Evolutionary conservation across 1,140 invertebrate genomes (phyloP).

Genomic region (Tenebrio molitor): DNA sequence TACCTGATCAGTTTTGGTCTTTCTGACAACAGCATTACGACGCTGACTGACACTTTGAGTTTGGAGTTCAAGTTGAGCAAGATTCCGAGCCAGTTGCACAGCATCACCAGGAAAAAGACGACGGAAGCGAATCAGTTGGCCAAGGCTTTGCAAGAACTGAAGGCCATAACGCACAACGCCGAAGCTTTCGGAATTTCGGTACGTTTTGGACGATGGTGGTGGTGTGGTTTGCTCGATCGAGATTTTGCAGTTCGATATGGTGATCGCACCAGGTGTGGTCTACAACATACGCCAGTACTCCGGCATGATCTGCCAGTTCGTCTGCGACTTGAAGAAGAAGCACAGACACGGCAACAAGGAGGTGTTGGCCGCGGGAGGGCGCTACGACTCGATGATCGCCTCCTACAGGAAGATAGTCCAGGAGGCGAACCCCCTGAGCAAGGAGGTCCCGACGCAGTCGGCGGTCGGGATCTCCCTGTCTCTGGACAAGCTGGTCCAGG

Average conservation of each 20-base stretch:
- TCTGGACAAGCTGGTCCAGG: slow-evolving; percentile 77
- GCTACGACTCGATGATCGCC: slow-evolving; percentile 68
- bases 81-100: slow-evolving; percentile 73
- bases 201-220: slow-evolving; percentile 55
- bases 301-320: slow-evolving; percentile 81
- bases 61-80: slow-evolving; percentile 78
- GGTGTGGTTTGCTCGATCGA: not conserved
- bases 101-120: slow-evolving; percentile 74
- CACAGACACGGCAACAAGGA: slow-evolving; percentile 68
- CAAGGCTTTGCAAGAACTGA: slow-evolving; percentile 80
- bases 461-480: slow-evolving; percentile 84
- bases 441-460: slow-evolving; percentile 69
- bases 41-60: slow-evolving; percentile 80
- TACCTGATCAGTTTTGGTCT: slow-evolving; percentile 78
- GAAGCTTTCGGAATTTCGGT: slow-evolving; percentile 82
- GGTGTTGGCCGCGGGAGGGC: slow-evolving; percentile 67
- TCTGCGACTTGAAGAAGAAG: slow-evolving; percentile 74
- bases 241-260: slow-evolving; percentile 72
- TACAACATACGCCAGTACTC: slow-evolving; percentile 77
- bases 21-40: slow-evolving; percentile 77
- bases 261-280: slow-evolving; percentile 75
- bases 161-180: slow-evolving; percentile 77
- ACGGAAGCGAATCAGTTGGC: slow-evolving; percentile 75
- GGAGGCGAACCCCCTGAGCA: slow-evolving; percentile 55
- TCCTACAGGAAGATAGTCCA: slow-evolving; percentile 64